Base-by-base conservation (phyloP, 2,888 invertebrate species). In the Leptogaster cylindrica region DNA sequence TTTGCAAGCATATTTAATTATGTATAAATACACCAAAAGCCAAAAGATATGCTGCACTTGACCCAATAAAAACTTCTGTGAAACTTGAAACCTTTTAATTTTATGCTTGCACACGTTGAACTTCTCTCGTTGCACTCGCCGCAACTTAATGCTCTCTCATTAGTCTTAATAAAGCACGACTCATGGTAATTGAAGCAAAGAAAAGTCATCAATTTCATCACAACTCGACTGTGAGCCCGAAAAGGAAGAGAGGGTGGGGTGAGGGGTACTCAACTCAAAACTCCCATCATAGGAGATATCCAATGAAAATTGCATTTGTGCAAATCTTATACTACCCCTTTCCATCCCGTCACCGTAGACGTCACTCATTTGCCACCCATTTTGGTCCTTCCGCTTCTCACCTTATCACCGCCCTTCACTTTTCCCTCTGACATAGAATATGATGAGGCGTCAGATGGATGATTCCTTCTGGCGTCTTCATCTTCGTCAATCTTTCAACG, bases 401-500 rank as follows among this genome's bases (percentile, higher is more conserved):
- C n/a, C n/a, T n/a, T n/a, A n/a, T n/a, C n/a, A n/a, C n/a, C n/a
- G n/a, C n/a, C n/a, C n/a, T n/a, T n/a, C n/a, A n/a, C n/a, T n/a
- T n/a, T n/a, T n/a, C n/a, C n/a, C n/a, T n/a, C 39, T 8, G 12
- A 4, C 16, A 3, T 7, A 50, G 27, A 27, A 3, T 2, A 12
- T 50, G 16, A 3, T 27, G 25, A 6, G 46, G 7, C 23, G 46
- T 20, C 46, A 18, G n/a, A 18, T 55, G 25, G 23, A 20, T 36
- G 46, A 20, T 16, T 20, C 16, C n/a, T 12, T 36, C 5, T 20
- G 58, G 58, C 27, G 58, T 58, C 58, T 39, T 39, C 58, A 58
- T 58, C 58, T 58, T 39, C n/a, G n/a, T n/a, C 39, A 41, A 58
- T 58, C 58, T 58, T 58, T 58, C 58, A 58, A 39, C 58, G 25